Evolutionary conservation across 2,888 invertebrate genomes (phyloP).

Genomic region (Mycalesis mineus): DNA sequence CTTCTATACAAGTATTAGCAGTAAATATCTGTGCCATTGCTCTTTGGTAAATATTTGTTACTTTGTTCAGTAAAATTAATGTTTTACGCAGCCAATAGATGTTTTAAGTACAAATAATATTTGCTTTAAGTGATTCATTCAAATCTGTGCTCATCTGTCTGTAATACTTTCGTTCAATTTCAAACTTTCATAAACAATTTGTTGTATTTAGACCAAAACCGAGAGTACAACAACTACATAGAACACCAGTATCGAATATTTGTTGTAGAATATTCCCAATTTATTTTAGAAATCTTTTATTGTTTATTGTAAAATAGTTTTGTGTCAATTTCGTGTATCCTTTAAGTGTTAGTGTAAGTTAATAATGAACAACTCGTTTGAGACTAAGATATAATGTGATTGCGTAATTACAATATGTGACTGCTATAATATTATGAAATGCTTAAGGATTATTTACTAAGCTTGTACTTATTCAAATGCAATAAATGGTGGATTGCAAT

Average conservation of each 20-base stretch:
- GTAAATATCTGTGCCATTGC: neutral
- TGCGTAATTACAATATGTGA: constrained; percentile 9
- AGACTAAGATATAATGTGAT: constrained; percentile 22
- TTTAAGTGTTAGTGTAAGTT: constrained; percentile 25
- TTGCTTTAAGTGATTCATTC: neutral
- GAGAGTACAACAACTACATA: constrained; percentile 56
- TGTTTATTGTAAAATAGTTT: constrained; percentile 31
- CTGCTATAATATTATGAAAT: constrained; percentile 1
- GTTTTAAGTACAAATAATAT: neutral
- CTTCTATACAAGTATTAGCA: neutral
- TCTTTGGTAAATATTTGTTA: neutral
- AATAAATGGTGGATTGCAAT: constrained; percentile 20
- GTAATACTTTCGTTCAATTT: neutral
- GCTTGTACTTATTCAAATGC: constrained; percentile 36
- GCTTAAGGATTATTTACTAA: constrained; percentile 30
- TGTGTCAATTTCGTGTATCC: constrained; percentile 58
- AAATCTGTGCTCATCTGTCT: neutral
- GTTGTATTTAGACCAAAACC: constrained; percentile 24
- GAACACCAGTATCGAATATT: constrained; percentile 62
- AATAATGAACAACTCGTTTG: constrained; percentile 15
- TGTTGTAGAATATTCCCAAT: constrained; percentile 67
- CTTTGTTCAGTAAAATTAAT: neutral
- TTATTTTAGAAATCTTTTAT: constrained; percentile 35
- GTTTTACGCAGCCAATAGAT: neutral
- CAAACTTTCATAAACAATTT: neutral